Base-by-base conservation (phyloP, 2,797 vertebrate species). In the Aotus griseimembra region DNA sequence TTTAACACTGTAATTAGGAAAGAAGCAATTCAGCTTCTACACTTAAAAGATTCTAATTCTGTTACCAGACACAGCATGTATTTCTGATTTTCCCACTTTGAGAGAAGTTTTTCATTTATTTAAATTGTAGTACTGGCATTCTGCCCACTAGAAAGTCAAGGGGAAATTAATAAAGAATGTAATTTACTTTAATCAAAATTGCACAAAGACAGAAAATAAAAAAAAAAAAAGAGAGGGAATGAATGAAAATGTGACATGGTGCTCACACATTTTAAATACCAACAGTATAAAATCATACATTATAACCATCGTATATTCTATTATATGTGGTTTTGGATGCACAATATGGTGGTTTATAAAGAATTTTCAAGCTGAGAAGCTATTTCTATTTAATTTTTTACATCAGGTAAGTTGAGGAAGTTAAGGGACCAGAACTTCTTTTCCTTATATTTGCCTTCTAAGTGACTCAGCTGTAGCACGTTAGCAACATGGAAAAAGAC, bases 1-100 rank as follows among this genome's bases (percentile, higher is more conserved):
- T 93, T 94, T 92, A 96, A 96, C 72, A 67, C 4, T 73, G 8
- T 82, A 93, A 91, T 96, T 96, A 88, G 55, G 17, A 96, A 96
- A 91, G 90, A 96, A 93, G 85, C 72, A 81, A 96, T 93, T 93
- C 77, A 93, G 57, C 39, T 93, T 81, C 20, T 85, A 50, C 1
- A 72, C 55, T 93, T 76, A 94, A 93, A 84, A 94, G 75, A 90
- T 30, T 92, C 67, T 48, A 82, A 90, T 88, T 94, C 86, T 96
- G 36, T 26, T 84, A 88, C 48, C 46, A 95, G 75, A 84, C 36
- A 84, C 41, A 88, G 55, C 44, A 77, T 72, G 64, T 41, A 96
- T 95, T 93, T 84, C 52, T 44, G 82, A 88, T 88, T 94, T 97
- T 15, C 4, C 26, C 17, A 75, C 30, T 80, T 76, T 82, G 30